These are phyloP conservation scores for Leistus spinibarbis DNA, from an alignment of 2,888 invertebrate genomes.

Conservation along the genomic window DNA sequence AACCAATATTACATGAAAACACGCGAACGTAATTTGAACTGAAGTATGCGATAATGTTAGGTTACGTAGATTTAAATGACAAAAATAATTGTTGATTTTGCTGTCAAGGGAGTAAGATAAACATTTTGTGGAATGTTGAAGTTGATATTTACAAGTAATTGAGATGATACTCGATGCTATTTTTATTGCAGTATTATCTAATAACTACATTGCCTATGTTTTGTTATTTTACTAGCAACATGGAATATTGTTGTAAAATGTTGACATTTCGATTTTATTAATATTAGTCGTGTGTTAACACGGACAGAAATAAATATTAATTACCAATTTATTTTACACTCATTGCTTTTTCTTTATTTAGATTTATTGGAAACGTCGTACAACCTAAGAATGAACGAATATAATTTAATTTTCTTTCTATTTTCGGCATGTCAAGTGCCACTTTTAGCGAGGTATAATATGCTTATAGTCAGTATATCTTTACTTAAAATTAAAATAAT, in stretches of 20 bases:
- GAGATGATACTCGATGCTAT: neutral
- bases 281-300: neutral
- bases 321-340: no score
- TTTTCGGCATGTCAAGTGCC: no score
- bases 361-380: no score
- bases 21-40: neutral
- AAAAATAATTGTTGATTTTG: neutral
- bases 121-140: neutral
- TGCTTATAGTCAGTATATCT: no score
- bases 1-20: neutral
- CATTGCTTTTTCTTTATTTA: no score
- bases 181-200: neutral
- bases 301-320: neutral
- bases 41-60: neutral
- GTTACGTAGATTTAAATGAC: neutral
- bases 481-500: no score
- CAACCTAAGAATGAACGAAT: no score
- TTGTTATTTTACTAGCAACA: neutral
- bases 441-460: no score
- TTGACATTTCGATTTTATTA: neutral
- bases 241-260: neutral
- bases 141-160: neutral
- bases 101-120: neutral
- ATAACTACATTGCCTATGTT: neutral
- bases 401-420: no score